Conservation (phyloP, 1,140 invertebrate species). For the Hyposmocoma kahamanoa region DNA sequence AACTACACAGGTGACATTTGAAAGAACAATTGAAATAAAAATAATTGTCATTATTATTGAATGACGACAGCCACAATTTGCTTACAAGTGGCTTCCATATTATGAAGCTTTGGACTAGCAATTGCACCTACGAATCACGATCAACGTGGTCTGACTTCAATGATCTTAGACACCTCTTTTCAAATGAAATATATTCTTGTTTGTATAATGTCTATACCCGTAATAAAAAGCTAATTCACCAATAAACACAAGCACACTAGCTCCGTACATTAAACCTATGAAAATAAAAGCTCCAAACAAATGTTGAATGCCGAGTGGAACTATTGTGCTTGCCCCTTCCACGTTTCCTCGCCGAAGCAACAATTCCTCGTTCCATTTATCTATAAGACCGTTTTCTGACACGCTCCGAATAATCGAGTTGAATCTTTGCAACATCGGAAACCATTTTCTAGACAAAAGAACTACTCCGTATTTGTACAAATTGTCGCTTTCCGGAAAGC, state of each 20-base stretch:
- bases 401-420: conserved; percentile 66
- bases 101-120: too few relatives aligned
- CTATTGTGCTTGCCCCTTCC: conserved; percentile 41
- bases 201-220: too few relatives aligned
- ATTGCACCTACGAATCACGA: too few relatives aligned
- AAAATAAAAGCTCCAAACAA: conserved; percentile 65
- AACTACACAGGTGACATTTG: too few relatives aligned
- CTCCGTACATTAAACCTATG: conserved; percentile 48
- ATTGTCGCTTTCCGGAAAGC: conserved; percentile 59
- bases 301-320: conserved; percentile 56
- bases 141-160: too few relatives aligned
- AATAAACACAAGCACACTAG: conserved; percentile 44
- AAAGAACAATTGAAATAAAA: too few relatives aligned
- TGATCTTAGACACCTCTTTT: too few relatives aligned
- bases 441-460: conserved; percentile 59
- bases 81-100: too few relatives aligned
- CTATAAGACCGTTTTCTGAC: conserved; percentile 66
- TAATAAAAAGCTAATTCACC: conserved; percentile 35
- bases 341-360: conserved; percentile 38
- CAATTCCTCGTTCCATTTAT: conserved; percentile 68
- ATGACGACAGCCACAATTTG: too few relatives aligned
- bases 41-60: too few relatives aligned
- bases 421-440: conserved; percentile 57
- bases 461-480: conserved; percentile 68
- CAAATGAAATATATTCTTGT: too few relatives aligned